Conservation (phyloP, 2,888 invertebrate genomes). For the Alcis repandata region DNA sequence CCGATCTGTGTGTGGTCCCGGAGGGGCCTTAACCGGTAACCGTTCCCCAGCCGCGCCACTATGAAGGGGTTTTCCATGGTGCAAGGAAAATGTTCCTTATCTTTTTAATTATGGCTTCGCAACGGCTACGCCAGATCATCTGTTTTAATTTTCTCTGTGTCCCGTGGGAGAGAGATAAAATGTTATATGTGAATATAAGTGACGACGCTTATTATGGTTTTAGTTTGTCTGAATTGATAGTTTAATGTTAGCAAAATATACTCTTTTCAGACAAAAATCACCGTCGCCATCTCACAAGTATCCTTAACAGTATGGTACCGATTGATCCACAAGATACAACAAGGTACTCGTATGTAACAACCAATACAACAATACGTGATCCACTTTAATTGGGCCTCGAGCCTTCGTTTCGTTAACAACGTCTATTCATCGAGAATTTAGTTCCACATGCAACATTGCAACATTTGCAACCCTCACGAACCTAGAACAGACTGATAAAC, state of each 20-base stretch:
- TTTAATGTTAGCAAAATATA: neutral
- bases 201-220: slow-evolving; percentile 32
- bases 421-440: slow-evolving; percentile 4
- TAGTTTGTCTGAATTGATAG: slow-evolving; percentile 13
- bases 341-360: neutral
- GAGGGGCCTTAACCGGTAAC: slow-evolving; percentile 80
- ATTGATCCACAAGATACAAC: neutral
- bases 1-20: slow-evolving; percentile 75
- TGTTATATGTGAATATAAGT: slow-evolving; percentile 42
- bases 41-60: slow-evolving; percentile 59
- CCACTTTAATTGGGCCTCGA: neutral
- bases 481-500: slow-evolving; percentile 34
- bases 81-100: slow-evolving; percentile 84
- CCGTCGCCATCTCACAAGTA: neutral
- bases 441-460: slow-evolving; percentile 6
- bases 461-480: slow-evolving; percentile 20
- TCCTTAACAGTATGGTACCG: too few species aligned
- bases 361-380: neutral
- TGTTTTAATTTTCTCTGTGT: slow-evolving; percentile 81
- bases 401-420: neutral
- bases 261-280: neutral
- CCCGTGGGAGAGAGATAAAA: slow-evolving; percentile 68
- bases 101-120: slow-evolving; percentile 84
- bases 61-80: slow-evolving; percentile 76
- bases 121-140: slow-evolving; percentile 80